Conservation (phyloP, 1,140 invertebrate species). For the Diachasma alloeum region DNA sequence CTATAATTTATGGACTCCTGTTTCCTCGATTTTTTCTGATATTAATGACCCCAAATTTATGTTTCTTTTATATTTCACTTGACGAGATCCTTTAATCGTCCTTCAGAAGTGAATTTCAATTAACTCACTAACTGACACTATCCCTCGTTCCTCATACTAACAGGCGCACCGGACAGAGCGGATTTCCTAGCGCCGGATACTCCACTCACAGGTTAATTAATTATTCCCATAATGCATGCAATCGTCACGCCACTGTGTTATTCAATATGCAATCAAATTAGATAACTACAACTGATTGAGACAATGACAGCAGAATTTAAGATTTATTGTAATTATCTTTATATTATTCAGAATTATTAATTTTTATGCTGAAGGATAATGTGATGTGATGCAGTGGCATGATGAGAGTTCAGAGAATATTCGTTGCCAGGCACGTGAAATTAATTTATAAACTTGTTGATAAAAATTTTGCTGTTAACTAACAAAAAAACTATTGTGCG, state of each 20-base stretch:
- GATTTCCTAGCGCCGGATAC: constrained; percentile 56
- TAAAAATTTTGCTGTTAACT: too few relatives aligned
- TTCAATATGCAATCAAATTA: not conserved
- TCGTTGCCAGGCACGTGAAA: not conserved
- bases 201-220: constrained; percentile 63
- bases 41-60: too few relatives aligned
- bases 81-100: too few relatives aligned
- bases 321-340: too few relatives aligned
- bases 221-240: constrained; percentile 56
- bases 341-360: too few relatives aligned
- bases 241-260: constrained; percentile 44
- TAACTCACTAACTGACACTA: not conserved
- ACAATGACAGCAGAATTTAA: too few relatives aligned
- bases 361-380: too few relatives aligned
- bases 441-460: not conserved
- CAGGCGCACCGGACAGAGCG: constrained; percentile 60
- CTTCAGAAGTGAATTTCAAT: not conserved
- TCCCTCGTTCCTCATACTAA: constrained; percentile 38
- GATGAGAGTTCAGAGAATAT: not conserved
- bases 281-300: too few relatives aligned
- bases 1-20: too few relatives aligned
- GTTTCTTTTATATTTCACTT: too few relatives aligned
- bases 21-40: too few relatives aligned
- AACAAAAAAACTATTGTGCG: too few relatives aligned
- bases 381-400: not conserved